These are phyloP conservation scores for cat (Felis catus) DNA, from an alignment of 2,113 vertebrate genomes.

Conservation along the genomic window DNA sequence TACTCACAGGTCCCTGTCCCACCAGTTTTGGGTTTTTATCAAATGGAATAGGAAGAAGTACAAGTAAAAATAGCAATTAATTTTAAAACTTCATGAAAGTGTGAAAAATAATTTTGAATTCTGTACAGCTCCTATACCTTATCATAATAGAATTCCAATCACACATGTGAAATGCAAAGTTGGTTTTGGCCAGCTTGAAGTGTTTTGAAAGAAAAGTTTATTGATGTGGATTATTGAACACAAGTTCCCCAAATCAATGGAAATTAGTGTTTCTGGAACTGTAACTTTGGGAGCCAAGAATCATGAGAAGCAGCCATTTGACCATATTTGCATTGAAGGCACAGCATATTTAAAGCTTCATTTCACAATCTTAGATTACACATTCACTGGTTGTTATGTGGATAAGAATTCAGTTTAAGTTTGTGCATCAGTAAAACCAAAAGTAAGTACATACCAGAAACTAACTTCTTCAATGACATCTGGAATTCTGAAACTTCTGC, in stretches of 20 bases:
- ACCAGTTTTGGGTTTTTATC: constrained; percentile 94
- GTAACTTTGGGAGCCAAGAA: constrained; percentile 86
- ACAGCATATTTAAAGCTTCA: constrained; percentile 94
- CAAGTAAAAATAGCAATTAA: constrained; percentile 88
- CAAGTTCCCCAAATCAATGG: constrained; percentile 94
- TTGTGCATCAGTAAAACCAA: constrained; percentile 92
- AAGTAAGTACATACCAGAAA: constrained; percentile 90
- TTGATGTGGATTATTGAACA: constrained; percentile 93
- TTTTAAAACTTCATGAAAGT: constrained; percentile 96
- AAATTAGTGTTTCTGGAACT: constrained; percentile 90
- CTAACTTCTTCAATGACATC: constrained; percentile 94
- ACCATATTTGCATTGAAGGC: constrained; percentile 89
- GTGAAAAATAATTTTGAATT: constrained; percentile 95
- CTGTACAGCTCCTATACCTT: constrained; percentile 93
- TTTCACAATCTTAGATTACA: constrained; percentile 94
- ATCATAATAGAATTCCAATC: constrained; percentile 94
- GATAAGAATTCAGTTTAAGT: constrained; percentile 95
- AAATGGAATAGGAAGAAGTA: constrained; percentile 88
- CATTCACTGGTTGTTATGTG: constrained; percentile 92
- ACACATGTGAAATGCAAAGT: constrained; percentile 90
- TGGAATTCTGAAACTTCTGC: constrained; percentile 95
- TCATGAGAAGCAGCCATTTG: constrained; percentile 84
- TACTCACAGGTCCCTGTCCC: constrained; percentile 94
- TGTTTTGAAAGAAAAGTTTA: constrained; percentile 92
- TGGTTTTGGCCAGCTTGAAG: constrained; percentile 92